Conservation (phyloP, 1,140 invertebrate species). For the Solenopsis fugax region DNA sequence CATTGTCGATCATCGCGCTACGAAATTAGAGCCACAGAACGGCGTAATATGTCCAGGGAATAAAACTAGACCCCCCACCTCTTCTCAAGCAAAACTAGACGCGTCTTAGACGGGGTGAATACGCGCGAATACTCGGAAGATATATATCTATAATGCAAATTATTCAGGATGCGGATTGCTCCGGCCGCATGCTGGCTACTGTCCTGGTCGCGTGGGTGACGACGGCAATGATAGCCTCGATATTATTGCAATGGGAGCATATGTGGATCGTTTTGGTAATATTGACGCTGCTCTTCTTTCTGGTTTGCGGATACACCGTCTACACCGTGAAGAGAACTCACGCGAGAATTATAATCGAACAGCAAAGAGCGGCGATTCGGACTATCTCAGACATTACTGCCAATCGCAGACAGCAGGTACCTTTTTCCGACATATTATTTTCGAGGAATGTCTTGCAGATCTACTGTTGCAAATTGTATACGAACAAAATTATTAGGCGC, state of each 20-base stretch:
- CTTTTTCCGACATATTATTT: background rate
- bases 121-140: background rate
- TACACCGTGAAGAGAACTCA: constrained; percentile 71
- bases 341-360: constrained; percentile 15
- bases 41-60: background rate
- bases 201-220: constrained; percentile 79
- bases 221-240: constrained; percentile 78
- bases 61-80: background rate
- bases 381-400: constrained; percentile 9
- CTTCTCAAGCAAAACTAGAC: background rate
- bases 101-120: constrained; percentile 2
- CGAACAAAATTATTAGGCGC: background rate
- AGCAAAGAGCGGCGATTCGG: constrained; percentile 29
- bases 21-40: background rate
- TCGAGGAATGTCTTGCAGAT: background rate
- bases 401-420: constrained; percentile 42
- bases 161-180: constrained; percentile 75
- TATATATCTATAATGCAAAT: constrained; percentile 13
- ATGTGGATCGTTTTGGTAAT: constrained; percentile 80
- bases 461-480: background rate
- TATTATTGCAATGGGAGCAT: constrained; percentile 80
- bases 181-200: constrained; percentile 78
- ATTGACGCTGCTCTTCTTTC: constrained; percentile 79
- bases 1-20: background rate
- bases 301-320: constrained; percentile 78